Base-by-base conservation (phyloP, 1,140 invertebrate genomes). In the Lethocerus indicus region DNA sequence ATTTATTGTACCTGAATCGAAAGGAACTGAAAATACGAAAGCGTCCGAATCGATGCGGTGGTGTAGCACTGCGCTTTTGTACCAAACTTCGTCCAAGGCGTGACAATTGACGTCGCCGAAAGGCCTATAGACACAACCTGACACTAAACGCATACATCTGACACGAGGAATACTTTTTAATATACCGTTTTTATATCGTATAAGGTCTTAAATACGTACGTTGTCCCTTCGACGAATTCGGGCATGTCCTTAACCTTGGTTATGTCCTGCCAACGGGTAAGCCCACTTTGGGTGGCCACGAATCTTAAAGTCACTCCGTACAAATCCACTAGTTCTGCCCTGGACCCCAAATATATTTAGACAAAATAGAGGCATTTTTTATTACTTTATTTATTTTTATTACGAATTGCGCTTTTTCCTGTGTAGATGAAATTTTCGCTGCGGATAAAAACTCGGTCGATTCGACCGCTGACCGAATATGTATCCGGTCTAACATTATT, bases 61-160 rank as follows among this genome's bases (percentile, higher is more conserved):
- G 57, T 87, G 84, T 32, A 93, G 73, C 3, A 94, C 85, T 2
- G 91, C 88, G 41, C 84, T 78, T 61, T 84, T 83, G 61, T 95
- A 96, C 83, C 89, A 95, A 0, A 83, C 76, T 62, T 93, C 89
- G 61, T 94, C 85, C 18, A 91, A 85, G 1, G 89, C 80, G 46
- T 74, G 73, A 14, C 74, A 76, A 61, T 91, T 76, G 21, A 74
- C 64, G 55, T 87, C 79, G 20, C 85, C 83, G 61, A 91, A 91
- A 81, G 59, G 45, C 16, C 49, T 50, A 20, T 6, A n/a, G n/a
- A n/a, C n/a, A n/a, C n/a, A n/a, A n/a, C n/a, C n/a, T n/a, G n/a
- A n/a, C n/a, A n/a, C n/a, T n/a, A n/a, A n/a, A n/a, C n/a, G n/a
- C n/a, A n/a, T n/a, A n/a, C n/a, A n/a, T n/a, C n/a, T n/a, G n/a